These are phyloP conservation scores for Rotaria macrura DNA, from an alignment of 2,888 invertebrate species.

Conservation along the genomic window DNA sequence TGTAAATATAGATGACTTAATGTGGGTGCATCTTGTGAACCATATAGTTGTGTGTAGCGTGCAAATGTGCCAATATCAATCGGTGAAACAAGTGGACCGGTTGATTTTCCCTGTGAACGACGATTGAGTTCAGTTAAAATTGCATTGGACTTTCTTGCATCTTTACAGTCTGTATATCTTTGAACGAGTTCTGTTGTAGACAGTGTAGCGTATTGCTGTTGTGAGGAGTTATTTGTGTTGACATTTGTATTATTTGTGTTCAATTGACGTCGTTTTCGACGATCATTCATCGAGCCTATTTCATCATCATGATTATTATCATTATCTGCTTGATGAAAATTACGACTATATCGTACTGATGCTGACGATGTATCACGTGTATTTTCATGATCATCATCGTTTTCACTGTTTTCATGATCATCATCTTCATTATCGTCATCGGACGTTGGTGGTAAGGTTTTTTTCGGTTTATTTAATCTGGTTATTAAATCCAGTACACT, in stretches of 20 bases:
- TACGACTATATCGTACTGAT: neutral
- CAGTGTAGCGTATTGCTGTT: neutral
- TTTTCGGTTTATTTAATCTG: neutral
- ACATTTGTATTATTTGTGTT: neutral
- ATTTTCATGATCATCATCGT: neutral
- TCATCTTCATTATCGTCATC: neutral
- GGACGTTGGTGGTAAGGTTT: neutral
- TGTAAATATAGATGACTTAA: slow-evolving; percentile 19
- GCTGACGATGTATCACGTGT: neutral
- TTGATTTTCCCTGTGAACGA: slow-evolving; percentile 20
- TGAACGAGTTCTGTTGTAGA: neutral
- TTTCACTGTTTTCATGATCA: neutral
- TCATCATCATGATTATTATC: neutral
- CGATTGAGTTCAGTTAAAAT: neutral
- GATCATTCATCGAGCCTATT: neutral
- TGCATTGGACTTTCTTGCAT: neutral
- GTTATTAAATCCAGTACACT: slow-evolving; percentile 16
- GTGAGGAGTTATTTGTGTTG: neutral
- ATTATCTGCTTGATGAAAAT: neutral
- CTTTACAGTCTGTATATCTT: slow-evolving; percentile 5
- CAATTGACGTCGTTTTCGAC: neutral
- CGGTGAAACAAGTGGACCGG: neutral
- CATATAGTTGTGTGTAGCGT: neutral
- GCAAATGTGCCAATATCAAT: neutral
- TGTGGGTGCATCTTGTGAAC: slow-evolving; percentile 13